Evolutionary conservation across 35 echinoderm and acorn worm genomes (phyloP), one percentile per base, ranked within the genome.

Genomic region (Eucidaris tribuloides): DNA sequence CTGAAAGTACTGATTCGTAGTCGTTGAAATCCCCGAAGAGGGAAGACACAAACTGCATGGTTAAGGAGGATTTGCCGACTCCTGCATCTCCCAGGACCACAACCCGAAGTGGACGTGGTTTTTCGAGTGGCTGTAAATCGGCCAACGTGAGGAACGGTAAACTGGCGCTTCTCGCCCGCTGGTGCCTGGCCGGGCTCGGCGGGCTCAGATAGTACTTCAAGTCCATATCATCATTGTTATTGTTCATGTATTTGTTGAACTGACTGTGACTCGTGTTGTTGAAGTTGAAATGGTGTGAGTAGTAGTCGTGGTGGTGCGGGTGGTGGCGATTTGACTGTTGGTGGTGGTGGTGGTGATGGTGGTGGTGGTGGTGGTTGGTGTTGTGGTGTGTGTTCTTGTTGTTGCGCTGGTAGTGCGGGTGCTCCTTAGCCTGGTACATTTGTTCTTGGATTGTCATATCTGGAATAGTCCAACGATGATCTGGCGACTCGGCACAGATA

Each of bases 141-240:
- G 23, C 54, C 27, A 82, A 28, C n/a, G 50, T 62, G 7, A 82
- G 58, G 25, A 82, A 82, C 30, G 80, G 80, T 45, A 60, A 37
- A n/a, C 80, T 82, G n/a, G 80, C 54, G 54, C 80, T 82, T 14
- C 80, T 30, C 20, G 80, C 42, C 41, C 80, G 60, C 31, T 57
- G 68, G 68, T 74, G 68, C 23, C 68, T 74, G 28, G 44, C 24
- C 9, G 68, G 68, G 44, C 34, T 41, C 9, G 68, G 68, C 24
- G 68, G 68, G 14, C 41, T 74, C 2, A 74, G 68, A n/a, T n/a
- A n/a, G 68, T 74, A 74, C 9, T 74, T 74, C 24, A 74, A 22
- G 68, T 74, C 68, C 68, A 74, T 74, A 44, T 74, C 68, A 44
- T 74, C 68, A 74, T 74, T 74, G 68, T 74, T 74, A 40, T 74